A percentile compares a stretch with the other conserved stretches of the same genome.
Conservation (phyloP, 2,888 invertebrate genomes). For the Strigamia crassipes region DNA sequence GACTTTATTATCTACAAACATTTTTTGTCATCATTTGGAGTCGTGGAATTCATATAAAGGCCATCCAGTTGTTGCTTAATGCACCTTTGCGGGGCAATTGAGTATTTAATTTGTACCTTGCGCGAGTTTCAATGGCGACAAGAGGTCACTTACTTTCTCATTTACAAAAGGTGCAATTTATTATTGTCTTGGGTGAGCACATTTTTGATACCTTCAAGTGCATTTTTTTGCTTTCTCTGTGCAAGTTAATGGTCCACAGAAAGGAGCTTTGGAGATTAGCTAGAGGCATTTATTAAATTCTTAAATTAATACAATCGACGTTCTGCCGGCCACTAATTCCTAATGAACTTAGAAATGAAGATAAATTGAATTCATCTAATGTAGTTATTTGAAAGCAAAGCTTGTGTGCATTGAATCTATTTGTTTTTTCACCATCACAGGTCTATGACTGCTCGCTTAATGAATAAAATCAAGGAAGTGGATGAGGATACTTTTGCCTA, state of each 20-base stretch:
- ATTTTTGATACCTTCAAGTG: slow-evolving; percentile 35
- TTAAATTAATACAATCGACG: background rate
- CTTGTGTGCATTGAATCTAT: too few species aligned
- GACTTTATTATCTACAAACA: background rate
- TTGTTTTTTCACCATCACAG: too few species aligned
- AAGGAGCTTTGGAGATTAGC: background rate
- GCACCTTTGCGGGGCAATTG: slow-evolving; percentile 8
- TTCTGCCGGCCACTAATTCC: background rate
- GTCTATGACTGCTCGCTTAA: too few species aligned
- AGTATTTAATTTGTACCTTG: slow-evolving; percentile 26
- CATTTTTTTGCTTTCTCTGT: background rate
- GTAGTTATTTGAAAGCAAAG: too few species aligned
- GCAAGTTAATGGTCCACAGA: background rate
- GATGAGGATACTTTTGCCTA: too few species aligned
- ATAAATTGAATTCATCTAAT: background rate
- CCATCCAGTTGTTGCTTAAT: slow-evolving; percentile 31
- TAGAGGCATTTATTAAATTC: slow-evolving; percentile 2
- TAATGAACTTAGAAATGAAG: background rate
- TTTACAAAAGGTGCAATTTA: slow-evolving; percentile 29
- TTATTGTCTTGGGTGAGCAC: slow-evolving; percentile 26
- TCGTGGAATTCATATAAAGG: background rate
- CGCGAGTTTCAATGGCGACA: slow-evolving; percentile 18
- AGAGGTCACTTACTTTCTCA: slow-evolving; percentile 40
- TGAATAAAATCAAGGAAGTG: too few species aligned
- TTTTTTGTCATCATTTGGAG: background rate